Evolutionary conservation across 2,797 vertebrate species (phyloP).

Genomic region (Tragelaphus oryx): DNA sequence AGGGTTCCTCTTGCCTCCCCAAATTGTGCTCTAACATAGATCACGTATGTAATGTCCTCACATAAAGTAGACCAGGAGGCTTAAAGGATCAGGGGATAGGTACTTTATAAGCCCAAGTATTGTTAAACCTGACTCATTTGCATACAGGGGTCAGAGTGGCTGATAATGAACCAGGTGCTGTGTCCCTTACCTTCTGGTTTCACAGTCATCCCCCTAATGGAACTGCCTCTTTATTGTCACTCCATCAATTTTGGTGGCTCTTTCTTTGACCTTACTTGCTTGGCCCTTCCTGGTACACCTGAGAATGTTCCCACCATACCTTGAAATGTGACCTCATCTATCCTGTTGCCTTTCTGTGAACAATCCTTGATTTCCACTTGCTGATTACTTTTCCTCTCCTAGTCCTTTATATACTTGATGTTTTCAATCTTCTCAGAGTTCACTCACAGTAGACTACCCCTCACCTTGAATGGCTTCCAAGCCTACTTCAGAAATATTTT

Average conservation of each 20-base stretch:
- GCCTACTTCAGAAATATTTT: not conserved
- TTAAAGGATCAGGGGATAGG: not conserved
- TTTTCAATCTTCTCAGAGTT: not conserved
- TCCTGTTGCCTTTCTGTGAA: not conserved
- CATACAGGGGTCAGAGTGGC: not conserved
- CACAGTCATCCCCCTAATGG: no score
- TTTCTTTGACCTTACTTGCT: not conserved
- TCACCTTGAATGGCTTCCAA: not conserved
- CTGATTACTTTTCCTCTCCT: not conserved
- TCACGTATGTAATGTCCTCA: not conserved
- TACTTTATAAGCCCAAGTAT: not conserved
- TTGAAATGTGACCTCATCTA: not conserved
- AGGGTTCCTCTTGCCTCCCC: not conserved
- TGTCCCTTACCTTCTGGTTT: not conserved
- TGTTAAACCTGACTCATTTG: not conserved
- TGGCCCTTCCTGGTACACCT: not conserved
- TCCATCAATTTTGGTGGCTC: not conserved
- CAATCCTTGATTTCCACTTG: not conserved
- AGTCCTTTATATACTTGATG: not conserved
- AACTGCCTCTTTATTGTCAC: not conserved
- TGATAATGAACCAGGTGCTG: not conserved
- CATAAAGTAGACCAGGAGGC: not conserved
- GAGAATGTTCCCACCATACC: not conserved
- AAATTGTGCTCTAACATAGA: not conserved
- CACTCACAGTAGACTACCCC: not conserved